phyloP scores from a whole-genome alignment of 2,888 invertebrate species.

The Chromoteleia sp. region DNA sequence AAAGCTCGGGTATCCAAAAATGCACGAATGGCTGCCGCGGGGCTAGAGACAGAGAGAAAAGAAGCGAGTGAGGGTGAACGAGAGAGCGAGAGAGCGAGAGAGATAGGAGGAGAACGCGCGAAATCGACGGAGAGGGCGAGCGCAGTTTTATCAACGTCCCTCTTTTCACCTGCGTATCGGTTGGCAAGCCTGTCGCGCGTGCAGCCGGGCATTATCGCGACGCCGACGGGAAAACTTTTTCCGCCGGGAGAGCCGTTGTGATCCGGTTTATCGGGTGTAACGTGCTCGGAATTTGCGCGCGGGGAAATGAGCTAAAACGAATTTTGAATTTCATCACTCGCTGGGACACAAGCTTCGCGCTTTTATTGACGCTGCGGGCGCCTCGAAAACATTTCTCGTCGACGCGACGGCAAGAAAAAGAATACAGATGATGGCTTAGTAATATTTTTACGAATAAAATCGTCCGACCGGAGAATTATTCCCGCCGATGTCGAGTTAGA shows the following conservation, averaged over 20 bases:
- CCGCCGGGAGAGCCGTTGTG: conserved; percentile 76
- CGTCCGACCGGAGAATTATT: conserved; percentile 47
- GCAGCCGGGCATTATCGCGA: conserved; percentile 64
- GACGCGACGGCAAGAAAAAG: conserved; percentile 47
- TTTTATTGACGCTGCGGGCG: conserved; percentile 69
- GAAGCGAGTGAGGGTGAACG: conserved; percentile 5
- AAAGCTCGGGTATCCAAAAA: conserved; percentile 61
- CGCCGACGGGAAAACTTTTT: conserved; percentile 73
- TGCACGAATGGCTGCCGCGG: conserved; percentile 45
- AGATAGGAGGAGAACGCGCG: conserved; percentile 6
- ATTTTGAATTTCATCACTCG: conserved; percentile 71
- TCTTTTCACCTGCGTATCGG: conserved; percentile 64
- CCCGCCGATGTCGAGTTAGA: conserved; percentile 18
- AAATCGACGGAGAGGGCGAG: conserved; percentile 3
- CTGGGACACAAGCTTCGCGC: conserved; percentile 66
- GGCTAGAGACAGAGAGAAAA: conserved; percentile 1
- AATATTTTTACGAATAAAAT: conserved; percentile 46
- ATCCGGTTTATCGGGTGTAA: conserved; percentile 79
- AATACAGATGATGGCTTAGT: conserved; percentile 39
- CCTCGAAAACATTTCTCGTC: conserved; percentile 64
- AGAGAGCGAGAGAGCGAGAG: conserved; percentile 2
- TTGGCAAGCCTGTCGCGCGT: conserved; percentile 63
- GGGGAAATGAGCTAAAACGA: conserved; percentile 76
- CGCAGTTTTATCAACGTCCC: conserved; percentile 49
- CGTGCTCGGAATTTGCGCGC: conserved; percentile 79